phyloP scores from a whole-genome alignment of 2,888 invertebrate genomes.

The Cylindroiulus punctatus region DNA sequence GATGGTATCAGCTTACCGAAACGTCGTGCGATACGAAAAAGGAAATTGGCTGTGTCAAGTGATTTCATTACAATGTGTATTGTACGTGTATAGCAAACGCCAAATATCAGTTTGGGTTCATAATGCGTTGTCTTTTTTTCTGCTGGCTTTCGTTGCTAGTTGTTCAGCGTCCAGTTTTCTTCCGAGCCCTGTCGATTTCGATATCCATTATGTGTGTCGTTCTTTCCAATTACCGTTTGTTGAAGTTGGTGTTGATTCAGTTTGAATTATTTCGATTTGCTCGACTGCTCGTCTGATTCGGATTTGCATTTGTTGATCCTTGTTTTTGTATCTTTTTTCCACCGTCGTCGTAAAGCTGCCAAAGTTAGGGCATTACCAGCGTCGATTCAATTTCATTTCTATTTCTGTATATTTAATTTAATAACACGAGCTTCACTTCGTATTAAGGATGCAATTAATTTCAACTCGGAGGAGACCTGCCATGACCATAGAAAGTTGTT shows the following conservation, averaged over 20 bases:
- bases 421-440: constrained; percentile 25
- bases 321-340: background rate
- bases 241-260: constrained; percentile 7
- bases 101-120: too few species aligned
- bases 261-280: constrained; percentile 12
- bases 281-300: background rate
- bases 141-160: too few species aligned
- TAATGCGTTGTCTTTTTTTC: too few species aligned
- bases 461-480: constrained; percentile 24
- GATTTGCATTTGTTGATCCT: constrained; percentile 1
- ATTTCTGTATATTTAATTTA: constrained; percentile 32
- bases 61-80: too few species aligned
- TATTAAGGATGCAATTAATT: constrained; percentile 32
- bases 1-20: too few species aligned
- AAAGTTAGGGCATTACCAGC: too few species aligned
- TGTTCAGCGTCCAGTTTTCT: background rate
- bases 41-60: too few species aligned
- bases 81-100: too few species aligned
- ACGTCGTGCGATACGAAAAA: too few species aligned
- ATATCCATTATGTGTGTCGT: too few species aligned
- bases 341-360: background rate
- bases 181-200: background rate
- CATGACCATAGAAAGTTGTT: background rate
- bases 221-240: constrained; percentile 4
- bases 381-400: background rate